Conservation (phyloP, 2,113 vertebrate genomes). For the Gallinago paraguaiae region DNA sequence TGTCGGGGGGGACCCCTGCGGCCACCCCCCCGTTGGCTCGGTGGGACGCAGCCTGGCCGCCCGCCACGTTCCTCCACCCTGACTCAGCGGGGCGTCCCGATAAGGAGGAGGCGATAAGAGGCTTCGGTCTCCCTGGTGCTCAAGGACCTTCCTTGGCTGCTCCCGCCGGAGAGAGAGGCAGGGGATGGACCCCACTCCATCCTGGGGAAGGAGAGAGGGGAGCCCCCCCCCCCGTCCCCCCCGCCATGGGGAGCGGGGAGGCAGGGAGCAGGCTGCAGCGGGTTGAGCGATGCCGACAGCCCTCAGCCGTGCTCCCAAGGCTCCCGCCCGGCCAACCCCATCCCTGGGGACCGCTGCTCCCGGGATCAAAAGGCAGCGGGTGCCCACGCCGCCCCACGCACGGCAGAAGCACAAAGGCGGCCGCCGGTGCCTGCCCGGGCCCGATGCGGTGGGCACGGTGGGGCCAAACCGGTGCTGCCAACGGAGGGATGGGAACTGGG, state of each 20-base stretch:
- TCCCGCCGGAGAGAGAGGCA: not conserved
- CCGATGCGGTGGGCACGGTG: accelerated
- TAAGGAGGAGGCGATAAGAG: conserved; percentile 36
- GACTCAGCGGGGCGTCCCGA: conserved; percentile 53
- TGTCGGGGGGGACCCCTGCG: not conserved
- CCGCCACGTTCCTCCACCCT: conserved; percentile 41
- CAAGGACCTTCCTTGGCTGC: conserved; percentile 15
- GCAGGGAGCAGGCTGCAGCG: not conserved
- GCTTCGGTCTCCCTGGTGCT: not conserved
- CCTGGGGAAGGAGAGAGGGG: accelerated
- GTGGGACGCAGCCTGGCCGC: conserved; percentile 7
- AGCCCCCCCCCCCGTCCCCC: not conserved
- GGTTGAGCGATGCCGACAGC: not conserved
- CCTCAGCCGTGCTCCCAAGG: not conserved
- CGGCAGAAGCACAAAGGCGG: not conserved
- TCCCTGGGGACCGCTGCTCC: not conserved
- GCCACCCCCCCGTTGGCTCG: not conserved
- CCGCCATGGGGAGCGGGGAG: too few relatives aligned
- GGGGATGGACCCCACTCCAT: not conserved
- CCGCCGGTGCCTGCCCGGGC: not conserved
- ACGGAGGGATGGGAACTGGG: not conserved
- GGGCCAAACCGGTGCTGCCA: accelerated
- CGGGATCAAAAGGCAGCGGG: not conserved
- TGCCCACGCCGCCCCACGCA: accelerated
- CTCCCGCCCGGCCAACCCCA: not conserved